Percentiles rank a stretch among this genome's conserved stretches.
Evolutionary conservation across 2,113 vertebrate species (phyloP).

Genomic region (Callithrix jacchus): DNA sequence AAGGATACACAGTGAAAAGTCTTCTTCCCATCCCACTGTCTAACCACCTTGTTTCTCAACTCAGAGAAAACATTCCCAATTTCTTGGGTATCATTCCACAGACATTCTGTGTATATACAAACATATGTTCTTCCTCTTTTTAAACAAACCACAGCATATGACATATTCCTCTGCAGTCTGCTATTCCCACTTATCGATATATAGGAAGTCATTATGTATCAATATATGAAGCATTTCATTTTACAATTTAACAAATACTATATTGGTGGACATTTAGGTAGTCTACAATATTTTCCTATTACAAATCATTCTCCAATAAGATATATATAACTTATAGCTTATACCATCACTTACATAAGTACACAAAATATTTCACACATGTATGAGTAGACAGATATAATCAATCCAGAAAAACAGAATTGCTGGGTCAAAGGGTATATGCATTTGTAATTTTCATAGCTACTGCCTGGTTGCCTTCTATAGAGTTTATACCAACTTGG

Average conservation of each 20-base stretch:
- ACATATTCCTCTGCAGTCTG: background rate
- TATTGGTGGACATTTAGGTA: background rate
- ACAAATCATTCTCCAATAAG: background rate
- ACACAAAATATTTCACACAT: background rate
- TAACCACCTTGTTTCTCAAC: background rate
- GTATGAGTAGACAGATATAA: background rate
- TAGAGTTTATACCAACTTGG: background rate
- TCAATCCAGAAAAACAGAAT: background rate
- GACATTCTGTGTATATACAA: background rate
- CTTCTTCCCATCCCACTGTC: background rate
- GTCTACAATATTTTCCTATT: background rate
- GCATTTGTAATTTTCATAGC: background rate
- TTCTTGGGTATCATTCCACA: background rate
- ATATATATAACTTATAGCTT: background rate
- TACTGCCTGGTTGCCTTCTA: background rate
- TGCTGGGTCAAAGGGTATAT: background rate
- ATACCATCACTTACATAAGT: background rate
- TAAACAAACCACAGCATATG: background rate
- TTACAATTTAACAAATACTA: background rate
- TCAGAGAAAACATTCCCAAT: background rate
- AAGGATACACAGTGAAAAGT: background rate
- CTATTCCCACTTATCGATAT: background rate
- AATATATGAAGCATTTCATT: background rate
- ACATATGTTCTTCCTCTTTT: background rate
- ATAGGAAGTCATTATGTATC: background rate